Conservation (phyloP, 1,140 invertebrate genomes). For the Tetramorium parvispinum region DNA sequence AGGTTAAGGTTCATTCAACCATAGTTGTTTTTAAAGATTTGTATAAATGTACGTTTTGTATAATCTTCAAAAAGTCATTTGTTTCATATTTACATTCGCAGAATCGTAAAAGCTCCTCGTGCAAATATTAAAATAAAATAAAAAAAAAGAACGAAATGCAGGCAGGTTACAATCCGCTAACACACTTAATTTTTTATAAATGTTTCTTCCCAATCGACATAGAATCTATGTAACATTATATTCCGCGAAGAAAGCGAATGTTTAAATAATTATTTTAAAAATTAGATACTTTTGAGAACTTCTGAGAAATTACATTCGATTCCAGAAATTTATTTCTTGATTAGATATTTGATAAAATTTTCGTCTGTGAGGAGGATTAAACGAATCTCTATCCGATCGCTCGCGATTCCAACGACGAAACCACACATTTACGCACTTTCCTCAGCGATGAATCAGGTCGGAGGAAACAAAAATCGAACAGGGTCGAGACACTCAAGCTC, state of each 20-base stretch:
- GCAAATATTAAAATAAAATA: background rate
- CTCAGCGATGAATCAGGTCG: background rate
- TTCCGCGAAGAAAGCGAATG: background rate
- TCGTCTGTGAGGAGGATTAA: background rate
- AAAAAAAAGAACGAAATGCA: background rate
- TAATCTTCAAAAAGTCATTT: background rate
- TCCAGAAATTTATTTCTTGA: background rate
- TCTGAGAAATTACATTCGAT: background rate
- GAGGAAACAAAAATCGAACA: conserved; percentile 27
- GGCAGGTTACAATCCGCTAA: background rate
- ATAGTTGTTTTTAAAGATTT: background rate
- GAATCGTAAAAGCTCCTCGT: background rate
- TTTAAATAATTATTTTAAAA: conserved; percentile 7
- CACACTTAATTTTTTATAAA: background rate
- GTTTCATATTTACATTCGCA: background rate
- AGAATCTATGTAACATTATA: background rate
- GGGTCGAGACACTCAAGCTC: conserved; percentile 70
- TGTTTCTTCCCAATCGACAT: background rate
- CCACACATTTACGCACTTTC: conserved; percentile 21
- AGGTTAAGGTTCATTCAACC: background rate
- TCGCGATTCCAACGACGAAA: background rate
- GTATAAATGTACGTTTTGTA: background rate
- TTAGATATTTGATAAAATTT: background rate
- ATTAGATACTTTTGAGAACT: background rate
- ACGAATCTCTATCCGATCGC: background rate